Evolutionary conservation across 2,113 vertebrate genomes (phyloP), one percentile per base, ranked within the genome.

Genomic region (Ursus arctos): DNA sequence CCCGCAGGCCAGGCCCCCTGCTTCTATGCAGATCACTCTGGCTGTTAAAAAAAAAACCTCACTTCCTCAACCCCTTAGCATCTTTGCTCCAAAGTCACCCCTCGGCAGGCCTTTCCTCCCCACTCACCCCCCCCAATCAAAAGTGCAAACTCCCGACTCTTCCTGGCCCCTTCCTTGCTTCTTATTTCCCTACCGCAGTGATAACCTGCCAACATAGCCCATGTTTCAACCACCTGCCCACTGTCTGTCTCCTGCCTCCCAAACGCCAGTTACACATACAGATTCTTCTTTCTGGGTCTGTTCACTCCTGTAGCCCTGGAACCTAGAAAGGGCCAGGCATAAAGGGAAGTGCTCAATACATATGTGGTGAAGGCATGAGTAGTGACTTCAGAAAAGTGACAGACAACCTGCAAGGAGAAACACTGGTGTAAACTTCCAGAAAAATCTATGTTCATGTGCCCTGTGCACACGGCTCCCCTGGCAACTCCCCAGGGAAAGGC

Each of bases 391-490:
- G 33, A 74, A 57, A 22, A 53, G 10, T 16, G 31, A 65, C 83
- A 71, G 71, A 43, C 33, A 55, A 19, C 7, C 26, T 22, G 0
- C 19, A 81, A 33, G 14, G 57, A 55, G 26, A 82, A 36, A 28
- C 7, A 6, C 40, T 13, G 9, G 18, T 19, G 22, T 5, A 19
- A 81, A 19, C 31, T 83, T 65, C 67, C 13, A 57, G 85, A n/a
- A 91, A 86, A 53, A 14, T 24, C 19, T 47, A 0, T 21, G 61
- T 10, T 43, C 7, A 15, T 15, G 21, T 19, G 22, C 14, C n/a
- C 59, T 2, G 6, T 6, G 53, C 63, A 43, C 55, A 40, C 0
- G 19, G 49, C 1, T 49, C 28, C 24, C 40, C 18, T 6, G 2
- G 21, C 8, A 49, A 83, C 8, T 74, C 51, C 65, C 36, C 16